Percentiles rank a stretch among this genome's conserved stretches.
phyloP scores from a whole-genome alignment of 2,113 vertebrate species.

The Barnardius zonarius region DNA sequence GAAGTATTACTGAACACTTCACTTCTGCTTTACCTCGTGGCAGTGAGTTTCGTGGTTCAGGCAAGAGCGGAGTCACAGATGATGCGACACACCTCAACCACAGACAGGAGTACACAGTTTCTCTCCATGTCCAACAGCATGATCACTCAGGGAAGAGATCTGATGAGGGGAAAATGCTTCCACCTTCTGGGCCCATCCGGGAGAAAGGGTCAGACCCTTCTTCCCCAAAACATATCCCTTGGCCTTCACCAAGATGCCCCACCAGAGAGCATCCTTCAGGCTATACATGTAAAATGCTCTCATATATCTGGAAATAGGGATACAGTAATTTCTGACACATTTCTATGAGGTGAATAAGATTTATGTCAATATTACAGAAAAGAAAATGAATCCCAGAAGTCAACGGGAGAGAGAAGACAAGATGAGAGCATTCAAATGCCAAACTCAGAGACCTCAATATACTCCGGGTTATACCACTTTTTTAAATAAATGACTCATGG shows the following conservation, averaged over 20 bases:
- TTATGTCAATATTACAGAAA: neutral
- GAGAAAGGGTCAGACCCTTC: neutral
- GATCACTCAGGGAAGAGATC: neutral
- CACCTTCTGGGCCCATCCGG: neutral
- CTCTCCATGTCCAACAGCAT: neutral
- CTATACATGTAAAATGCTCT: neutral
- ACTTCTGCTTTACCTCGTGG: neutral
- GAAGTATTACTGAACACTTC: neutral
- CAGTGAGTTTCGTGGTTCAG: neutral
- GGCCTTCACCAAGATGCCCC: neutral
- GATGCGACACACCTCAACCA: neutral
- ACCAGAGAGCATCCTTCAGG: neutral
- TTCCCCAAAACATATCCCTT: neutral
- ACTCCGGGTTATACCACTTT: neutral
- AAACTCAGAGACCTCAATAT: neutral
- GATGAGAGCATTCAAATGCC: neutral
- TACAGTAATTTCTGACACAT: neutral
- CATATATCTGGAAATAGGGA: neutral
- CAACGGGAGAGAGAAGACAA: neutral
- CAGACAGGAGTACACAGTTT: neutral
- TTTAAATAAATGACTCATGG: neutral
- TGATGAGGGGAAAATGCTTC: neutral
- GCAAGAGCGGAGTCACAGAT: neutral
- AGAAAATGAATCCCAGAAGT: neutral
- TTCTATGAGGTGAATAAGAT: neutral